Evolutionary conservation across 2,113 vertebrate genomes (phyloP).

Genomic region (Anser cygnoides): DNA sequence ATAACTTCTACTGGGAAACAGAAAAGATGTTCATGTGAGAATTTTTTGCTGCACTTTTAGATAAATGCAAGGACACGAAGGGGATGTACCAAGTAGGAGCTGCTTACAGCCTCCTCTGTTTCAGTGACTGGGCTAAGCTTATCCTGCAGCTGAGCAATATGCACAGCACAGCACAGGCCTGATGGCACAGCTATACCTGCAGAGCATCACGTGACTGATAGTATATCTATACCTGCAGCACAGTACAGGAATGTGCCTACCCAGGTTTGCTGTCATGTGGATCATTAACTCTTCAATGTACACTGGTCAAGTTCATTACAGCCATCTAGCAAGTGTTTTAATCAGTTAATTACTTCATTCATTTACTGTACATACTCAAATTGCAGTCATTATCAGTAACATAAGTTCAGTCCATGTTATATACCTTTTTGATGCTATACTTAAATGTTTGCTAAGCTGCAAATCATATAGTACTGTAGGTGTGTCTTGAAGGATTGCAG

Average conservation of each 20-base stretch:
- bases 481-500: neutral
- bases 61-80: neutral
- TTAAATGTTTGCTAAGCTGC: neutral
- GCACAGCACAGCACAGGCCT: neutral
- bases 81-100: rapidly evolving
- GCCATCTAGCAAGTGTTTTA: neutral
- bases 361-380: neutral
- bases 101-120: neutral
- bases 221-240: too few species aligned
- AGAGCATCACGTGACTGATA: too few species aligned
- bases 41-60: neutral
- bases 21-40: neutral
- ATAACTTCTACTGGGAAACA: neutral
- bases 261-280: neutral
- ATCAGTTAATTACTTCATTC: neutral
- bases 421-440: neutral
- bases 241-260: rapidly evolving
- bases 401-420: neutral
- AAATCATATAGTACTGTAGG: neutral
- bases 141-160: neutral
- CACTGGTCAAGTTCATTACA: neutral
- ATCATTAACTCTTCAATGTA: neutral
- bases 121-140: rapidly evolving
- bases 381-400: neutral
- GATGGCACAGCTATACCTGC: too few species aligned